Evolutionary conservation across 1,140 invertebrate species (phyloP).

Genomic region (Semibalanus balanoides): DNA sequence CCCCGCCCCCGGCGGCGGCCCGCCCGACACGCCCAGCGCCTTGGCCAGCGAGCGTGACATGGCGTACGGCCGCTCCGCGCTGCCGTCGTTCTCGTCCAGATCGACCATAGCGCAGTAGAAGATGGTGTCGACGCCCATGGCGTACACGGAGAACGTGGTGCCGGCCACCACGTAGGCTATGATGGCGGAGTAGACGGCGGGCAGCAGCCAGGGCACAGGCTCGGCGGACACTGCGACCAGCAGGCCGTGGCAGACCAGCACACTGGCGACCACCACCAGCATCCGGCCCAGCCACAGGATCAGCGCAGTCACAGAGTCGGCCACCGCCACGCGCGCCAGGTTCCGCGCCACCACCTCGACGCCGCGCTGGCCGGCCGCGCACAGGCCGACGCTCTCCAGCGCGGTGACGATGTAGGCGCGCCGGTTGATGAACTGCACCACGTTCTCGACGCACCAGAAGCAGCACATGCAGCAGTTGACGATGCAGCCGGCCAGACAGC

Average conservation of each 20-base stretch:
- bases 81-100: neutral
- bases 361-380: neutral
- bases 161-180: neutral
- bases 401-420: slow-evolving; percentile 52
- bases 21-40: neutral
- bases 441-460: slow-evolving; percentile 52
- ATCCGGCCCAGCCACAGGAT: neutral
- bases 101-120: neutral
- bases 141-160: neutral
- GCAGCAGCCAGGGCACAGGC: neutral
- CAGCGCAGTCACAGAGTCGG: neutral
- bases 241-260: neutral
- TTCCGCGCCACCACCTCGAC: neutral
- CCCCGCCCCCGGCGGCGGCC: no score
- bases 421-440: slow-evolving; percentile 51
- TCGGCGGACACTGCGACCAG: neutral
- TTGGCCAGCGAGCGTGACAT: neutral
- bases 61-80: neutral
- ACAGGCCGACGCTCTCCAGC: neutral
- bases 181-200: neutral
- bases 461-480: slow-evolving; percentile 52
- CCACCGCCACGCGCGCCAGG: neutral
- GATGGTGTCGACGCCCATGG: neutral
- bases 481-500: no score
- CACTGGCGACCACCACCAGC: neutral